These are phyloP conservation scores for Archocentrus centrarchus DNA, from an alignment of 2,113 vertebrate genomes.

Conservation along the genomic window DNA sequence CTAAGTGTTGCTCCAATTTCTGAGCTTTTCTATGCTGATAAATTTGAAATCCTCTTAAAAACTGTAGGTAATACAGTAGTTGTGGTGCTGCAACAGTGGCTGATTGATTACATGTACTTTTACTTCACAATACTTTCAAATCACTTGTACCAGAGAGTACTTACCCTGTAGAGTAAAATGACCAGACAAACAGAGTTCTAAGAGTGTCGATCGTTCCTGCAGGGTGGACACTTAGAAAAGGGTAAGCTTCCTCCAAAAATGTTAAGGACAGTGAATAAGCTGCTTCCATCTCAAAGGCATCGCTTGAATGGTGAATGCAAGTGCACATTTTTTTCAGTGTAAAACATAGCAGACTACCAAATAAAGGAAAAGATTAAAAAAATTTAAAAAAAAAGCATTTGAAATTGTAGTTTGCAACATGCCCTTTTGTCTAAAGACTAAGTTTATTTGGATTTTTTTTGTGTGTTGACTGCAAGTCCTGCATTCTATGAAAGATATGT, in stretches of 20 bases:
- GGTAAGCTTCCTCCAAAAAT: not conserved
- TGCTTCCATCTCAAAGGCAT: no score
- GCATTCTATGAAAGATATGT: constrained; percentile 13
- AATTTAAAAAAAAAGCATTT: not conserved
- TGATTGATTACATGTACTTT: not conserved
- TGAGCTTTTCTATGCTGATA: no score
- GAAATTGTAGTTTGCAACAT: not conserved
- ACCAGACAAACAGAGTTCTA: not conserved
- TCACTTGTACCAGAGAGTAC: not conserved
- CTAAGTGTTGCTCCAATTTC: no score
- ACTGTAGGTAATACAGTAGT: not conserved
- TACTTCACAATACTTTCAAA: not conserved
- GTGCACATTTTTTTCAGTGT: not conserved
- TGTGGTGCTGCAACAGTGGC: not conserved
- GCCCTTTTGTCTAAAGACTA: not conserved
- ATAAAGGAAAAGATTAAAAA: not conserved
- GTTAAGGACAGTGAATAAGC: not conserved
- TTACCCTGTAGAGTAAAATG: not conserved
- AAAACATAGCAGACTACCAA: not conserved
- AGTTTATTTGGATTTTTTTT: not conserved
- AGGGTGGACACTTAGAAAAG: not conserved
- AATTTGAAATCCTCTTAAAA: not conserved
- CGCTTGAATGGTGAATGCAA: not conserved
- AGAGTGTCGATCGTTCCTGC: not conserved
- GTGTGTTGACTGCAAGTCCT: constrained; percentile 7